Conservation (phyloP, 2,888 invertebrate genomes). For the Drosophila fulvimacula region DNA sequence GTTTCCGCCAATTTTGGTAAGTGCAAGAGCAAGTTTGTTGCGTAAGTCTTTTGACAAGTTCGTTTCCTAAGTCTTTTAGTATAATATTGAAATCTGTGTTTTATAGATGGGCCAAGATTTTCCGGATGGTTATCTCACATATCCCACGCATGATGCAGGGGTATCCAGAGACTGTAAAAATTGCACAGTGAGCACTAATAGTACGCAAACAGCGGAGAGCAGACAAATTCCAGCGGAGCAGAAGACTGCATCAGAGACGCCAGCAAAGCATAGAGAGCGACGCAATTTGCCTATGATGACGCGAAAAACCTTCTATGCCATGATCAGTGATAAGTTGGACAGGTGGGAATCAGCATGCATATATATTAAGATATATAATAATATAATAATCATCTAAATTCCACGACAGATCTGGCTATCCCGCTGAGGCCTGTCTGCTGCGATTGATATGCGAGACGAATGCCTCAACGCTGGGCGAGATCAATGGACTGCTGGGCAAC, state of each 20-base stretch:
- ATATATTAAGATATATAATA: no score
- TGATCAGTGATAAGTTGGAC: constrained; percentile 78
- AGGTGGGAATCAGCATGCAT: constrained; percentile 50
- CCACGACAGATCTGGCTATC: constrained; percentile 84
- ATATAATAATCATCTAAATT: not conserved
- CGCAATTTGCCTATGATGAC: constrained; percentile 69
- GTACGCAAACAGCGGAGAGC: constrained; percentile 2
- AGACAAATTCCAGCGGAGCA: not conserved
- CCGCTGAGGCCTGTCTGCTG: constrained; percentile 87
- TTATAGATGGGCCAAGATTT: constrained; percentile 64
- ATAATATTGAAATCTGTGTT: not conserved
- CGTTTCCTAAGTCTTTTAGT: constrained; percentile 19
- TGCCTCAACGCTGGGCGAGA: constrained; percentile 80
- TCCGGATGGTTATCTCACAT: constrained; percentile 60
- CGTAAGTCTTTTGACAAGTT: constrained; percentile 18
- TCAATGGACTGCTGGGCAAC: constrained; percentile 88
- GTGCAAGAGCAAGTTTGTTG: constrained; percentile 27
- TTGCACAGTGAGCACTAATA: constrained; percentile 47
- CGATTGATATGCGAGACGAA: constrained; percentile 89
- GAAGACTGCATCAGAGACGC: not conserved
- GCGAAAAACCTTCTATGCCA: constrained; percentile 77
- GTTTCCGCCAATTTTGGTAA: constrained; percentile 78
- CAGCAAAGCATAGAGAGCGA: constrained; percentile 31
- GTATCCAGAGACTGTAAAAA: constrained; percentile 50
- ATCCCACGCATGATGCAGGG: constrained; percentile 29